Conservation (phyloP, 1,140 invertebrate genomes). For the Asobara japonica region DNA sequence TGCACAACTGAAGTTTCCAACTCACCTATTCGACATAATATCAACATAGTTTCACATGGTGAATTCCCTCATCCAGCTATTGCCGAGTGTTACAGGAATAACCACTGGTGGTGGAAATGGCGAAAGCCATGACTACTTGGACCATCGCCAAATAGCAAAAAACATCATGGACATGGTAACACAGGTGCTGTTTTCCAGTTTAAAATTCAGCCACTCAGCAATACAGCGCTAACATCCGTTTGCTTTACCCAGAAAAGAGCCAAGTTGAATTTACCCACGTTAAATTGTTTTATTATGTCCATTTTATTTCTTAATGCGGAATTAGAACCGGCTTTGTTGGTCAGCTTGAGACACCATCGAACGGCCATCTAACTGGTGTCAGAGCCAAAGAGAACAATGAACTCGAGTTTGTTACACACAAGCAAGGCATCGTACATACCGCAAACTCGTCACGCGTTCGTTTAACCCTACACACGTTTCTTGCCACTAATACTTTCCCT, state of each 20-base stretch:
- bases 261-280: slow-evolving; percentile 19
- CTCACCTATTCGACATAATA: background rate
- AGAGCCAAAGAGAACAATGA: slow-evolving; percentile 29
- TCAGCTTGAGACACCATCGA: background rate
- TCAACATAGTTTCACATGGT: background rate
- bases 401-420: slow-evolving; percentile 11
- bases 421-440: background rate
- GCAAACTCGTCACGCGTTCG: slow-evolving; percentile 33
- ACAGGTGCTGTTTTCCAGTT: slow-evolving; percentile 28
- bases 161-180: slow-evolving; percentile 26
- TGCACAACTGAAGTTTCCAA: too few relatives aligned
- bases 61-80: background rate
- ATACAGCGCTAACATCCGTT: background rate
- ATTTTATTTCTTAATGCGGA: slow-evolving; percentile 4
- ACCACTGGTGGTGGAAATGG: background rate
- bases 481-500: slow-evolving; percentile 28
- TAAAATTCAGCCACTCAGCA: background rate
- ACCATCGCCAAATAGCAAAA: slow-evolving; percentile 27
- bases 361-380: background rate
- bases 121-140: slow-evolving; percentile 13
- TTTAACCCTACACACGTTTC: slow-evolving; percentile 31
- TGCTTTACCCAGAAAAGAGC: slow-evolving; percentile 10
- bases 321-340: slow-evolving; percentile 28
- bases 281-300: slow-evolving; percentile 8
- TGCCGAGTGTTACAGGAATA: background rate